Conservation (phyloP, 2,888 invertebrate species). For the Graphium colonna region DNA sequence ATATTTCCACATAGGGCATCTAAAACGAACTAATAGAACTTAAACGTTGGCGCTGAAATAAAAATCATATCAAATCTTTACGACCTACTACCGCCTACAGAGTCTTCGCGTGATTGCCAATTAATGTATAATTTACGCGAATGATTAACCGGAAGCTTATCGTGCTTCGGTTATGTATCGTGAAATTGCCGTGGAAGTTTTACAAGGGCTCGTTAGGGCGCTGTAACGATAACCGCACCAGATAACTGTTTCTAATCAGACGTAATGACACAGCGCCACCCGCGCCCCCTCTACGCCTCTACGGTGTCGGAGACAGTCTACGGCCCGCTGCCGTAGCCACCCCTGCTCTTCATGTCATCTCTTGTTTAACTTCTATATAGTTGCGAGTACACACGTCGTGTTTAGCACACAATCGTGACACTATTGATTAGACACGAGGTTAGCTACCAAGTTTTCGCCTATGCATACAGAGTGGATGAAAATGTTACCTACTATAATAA, state of each 20-base stretch:
- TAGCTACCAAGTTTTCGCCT: not conserved
- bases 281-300: conserved; percentile 25
- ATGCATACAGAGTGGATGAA: not conserved
- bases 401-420: not conserved
- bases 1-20: conserved; percentile 4
- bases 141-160: conserved; percentile 62
- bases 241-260: conserved; percentile 76
- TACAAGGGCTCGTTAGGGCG: conserved; percentile 70
- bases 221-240: conserved; percentile 70
- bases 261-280: conserved; percentile 56
- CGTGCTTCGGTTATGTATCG: conserved; percentile 57
- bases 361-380: conserved; percentile 42
- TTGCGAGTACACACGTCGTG: conserved; percentile 6
- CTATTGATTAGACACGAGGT: conserved; percentile 11
- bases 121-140: conserved; percentile 51
- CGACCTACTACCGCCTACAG: conserved; percentile 11
- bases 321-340: conserved; percentile 9
- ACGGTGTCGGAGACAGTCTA: conserved; percentile 14
- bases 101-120: conserved; percentile 25
- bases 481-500: conserved; percentile 14
- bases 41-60: conserved; percentile 16
- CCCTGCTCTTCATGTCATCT: conserved; percentile 38
- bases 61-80: conserved; percentile 17
- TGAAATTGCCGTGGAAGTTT: conserved; percentile 66
- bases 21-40: conserved; percentile 15